Percentiles rank a stretch among this genome's conserved stretches.
Conservation (phyloP, 2,113 vertebrate species). For the Rhinopomastus cyanomelas region DNA sequence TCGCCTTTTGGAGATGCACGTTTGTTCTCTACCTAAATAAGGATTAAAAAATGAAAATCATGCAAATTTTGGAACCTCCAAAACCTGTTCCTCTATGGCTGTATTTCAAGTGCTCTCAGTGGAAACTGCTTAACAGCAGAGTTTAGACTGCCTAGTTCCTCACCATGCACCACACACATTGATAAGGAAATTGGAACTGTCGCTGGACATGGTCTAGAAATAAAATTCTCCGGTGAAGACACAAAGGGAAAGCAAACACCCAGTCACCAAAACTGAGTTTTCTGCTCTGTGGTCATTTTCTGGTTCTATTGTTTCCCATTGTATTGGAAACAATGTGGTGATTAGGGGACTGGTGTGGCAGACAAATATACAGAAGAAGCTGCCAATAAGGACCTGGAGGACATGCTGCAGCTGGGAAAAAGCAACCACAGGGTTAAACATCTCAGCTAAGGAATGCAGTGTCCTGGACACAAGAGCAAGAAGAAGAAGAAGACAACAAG, state of each 20-base stretch:
- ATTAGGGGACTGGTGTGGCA: too few species aligned
- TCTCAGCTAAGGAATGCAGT: too few species aligned
- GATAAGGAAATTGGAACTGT: background rate
- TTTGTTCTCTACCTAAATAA: conserved; percentile 38
- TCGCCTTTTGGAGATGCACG: conserved; percentile 78
- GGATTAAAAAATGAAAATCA: background rate
- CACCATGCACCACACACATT: too few species aligned
- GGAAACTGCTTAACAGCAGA: background rate
- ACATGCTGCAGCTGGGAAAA: too few species aligned
- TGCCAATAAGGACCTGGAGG: too few species aligned
- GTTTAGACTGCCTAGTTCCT: background rate
- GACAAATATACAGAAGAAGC: too few species aligned
- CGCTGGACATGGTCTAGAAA: background rate
- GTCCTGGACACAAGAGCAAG: too few species aligned
- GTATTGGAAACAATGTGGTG: too few species aligned
- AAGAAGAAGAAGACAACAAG: too few species aligned
- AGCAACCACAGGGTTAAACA: too few species aligned
- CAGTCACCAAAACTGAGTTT: background rate
- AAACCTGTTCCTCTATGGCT: background rate
- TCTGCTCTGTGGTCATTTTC: background rate
- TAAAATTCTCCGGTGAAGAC: background rate
- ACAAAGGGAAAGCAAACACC: background rate
- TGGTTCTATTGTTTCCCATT: background rate
- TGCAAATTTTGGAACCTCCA: background rate
- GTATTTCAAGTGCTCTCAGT: background rate